A percentile compares a stretch with the other conserved stretches of the same genome.
These are phyloP conservation scores for Ophion costatus DNA, from an alignment of 2,888 invertebrate species.

Conservation along the genomic window DNA sequence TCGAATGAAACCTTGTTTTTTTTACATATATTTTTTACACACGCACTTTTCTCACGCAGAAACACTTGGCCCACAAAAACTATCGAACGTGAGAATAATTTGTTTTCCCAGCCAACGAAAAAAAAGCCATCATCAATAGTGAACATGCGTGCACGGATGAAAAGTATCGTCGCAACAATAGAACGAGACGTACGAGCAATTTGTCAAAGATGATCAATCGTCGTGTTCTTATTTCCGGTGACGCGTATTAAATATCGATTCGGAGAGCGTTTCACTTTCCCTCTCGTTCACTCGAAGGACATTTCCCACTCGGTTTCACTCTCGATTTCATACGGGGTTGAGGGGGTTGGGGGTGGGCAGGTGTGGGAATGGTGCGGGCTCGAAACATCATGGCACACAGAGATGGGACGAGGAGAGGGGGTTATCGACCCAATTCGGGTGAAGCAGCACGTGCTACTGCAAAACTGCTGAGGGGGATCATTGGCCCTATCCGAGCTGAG, in stretches of 20 bases:
- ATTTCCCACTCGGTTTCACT: conserved; percentile 49
- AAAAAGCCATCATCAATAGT: neutral
- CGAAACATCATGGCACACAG: conserved; percentile 65
- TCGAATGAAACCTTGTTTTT: no score
- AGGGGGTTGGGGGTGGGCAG: neutral
- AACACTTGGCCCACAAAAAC: no score
- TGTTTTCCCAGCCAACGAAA: neutral
- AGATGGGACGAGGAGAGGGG: conserved; percentile 57
- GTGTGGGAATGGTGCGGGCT: conserved; percentile 56
- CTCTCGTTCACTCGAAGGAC: conserved; percentile 58
- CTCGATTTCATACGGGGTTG: conserved; percentile 72
- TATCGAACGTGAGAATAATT: no score
- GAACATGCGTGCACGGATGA: neutral
- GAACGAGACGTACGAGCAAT: neutral
- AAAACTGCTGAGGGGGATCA: conserved; percentile 21
- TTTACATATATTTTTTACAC: no score
- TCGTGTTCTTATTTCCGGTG: conserved; percentile 10
- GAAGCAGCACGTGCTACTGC: conserved; percentile 63
- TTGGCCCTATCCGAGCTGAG: conserved; percentile 63
- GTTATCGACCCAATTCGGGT: conserved; percentile 66
- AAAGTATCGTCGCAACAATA: neutral
- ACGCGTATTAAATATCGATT: conserved; percentile 27
- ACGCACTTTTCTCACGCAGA: no score
- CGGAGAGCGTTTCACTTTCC: conserved; percentile 51
- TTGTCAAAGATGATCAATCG: neutral